phyloP scores from a whole-genome alignment of 2,888 invertebrate genomes.

The Lasioglossum zephyrum region DNA sequence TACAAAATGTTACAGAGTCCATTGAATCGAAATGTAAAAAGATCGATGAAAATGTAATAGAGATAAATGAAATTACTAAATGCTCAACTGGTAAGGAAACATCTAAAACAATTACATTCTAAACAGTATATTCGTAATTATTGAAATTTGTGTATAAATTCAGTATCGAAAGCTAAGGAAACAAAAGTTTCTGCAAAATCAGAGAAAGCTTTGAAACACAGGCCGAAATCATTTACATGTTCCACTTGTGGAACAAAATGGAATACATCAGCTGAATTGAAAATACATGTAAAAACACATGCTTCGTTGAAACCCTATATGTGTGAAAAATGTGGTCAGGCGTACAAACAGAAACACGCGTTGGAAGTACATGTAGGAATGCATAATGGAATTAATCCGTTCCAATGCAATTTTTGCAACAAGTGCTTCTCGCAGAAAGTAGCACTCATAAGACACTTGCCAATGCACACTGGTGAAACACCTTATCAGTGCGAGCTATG shows the following conservation, averaged over 20 bases:
- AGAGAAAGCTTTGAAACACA: constrained; percentile 63
- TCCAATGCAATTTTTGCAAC: constrained; percentile 87
- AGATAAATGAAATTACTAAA: constrained; percentile 31
- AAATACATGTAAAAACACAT: constrained; percentile 74
- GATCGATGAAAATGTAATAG: constrained; percentile 28
- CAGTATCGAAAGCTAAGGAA: constrained; percentile 12
- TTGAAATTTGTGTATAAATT: constrained; percentile 10
- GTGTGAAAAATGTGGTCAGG: constrained; percentile 87
- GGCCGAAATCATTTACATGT: constrained; percentile 69
- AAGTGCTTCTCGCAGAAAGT: constrained; percentile 88
- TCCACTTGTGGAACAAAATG: constrained; percentile 74
- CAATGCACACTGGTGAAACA: constrained; percentile 87
- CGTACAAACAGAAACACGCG: constrained; percentile 88
- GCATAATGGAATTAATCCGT: constrained; percentile 87
- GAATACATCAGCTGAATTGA: constrained; percentile 72
- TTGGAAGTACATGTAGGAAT: constrained; percentile 87
- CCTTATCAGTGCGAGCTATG: constrained; percentile 88
- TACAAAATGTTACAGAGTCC: constrained; percentile 13
- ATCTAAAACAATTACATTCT: background rate
- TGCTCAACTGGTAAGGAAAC: constrained; percentile 31
- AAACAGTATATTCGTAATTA: background rate
- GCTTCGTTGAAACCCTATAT: constrained; percentile 76
- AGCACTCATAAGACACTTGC: constrained; percentile 87
- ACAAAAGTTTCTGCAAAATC: constrained; percentile 53
- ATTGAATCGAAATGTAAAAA: constrained; percentile 34